Percentiles rank a stretch among this genome's conserved stretches.
Evolutionary conservation across 2,797 vertebrate genomes (phyloP).

Genomic region (Crenichthys baileyi): DNA sequence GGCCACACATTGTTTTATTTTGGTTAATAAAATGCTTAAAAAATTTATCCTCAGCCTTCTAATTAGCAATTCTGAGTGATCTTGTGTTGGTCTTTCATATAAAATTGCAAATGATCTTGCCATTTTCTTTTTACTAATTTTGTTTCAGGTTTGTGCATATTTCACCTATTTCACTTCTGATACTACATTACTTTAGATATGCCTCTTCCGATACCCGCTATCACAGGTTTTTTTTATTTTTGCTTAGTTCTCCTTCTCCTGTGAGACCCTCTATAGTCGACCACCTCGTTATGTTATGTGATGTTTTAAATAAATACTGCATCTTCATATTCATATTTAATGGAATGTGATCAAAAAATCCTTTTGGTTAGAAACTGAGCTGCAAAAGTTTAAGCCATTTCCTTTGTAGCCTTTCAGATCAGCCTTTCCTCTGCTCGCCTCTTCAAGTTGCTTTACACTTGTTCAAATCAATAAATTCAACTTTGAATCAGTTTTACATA

Average conservation of each 20-base stretch:
- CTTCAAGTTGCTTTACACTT: conserved; percentile 4
- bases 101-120: not conserved
- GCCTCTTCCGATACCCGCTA: not conserved
- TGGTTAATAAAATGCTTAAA: not conserved
- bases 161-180: conserved; percentile 12
- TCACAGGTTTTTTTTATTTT: conserved; percentile 10
- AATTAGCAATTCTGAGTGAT: not conserved
- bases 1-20: not conserved
- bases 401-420: conserved; percentile 8
- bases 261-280: not conserved
- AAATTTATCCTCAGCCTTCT: not conserved
- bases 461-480: conserved; percentile 2
- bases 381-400: not conserved
- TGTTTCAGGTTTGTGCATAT: conserved; percentile 12
- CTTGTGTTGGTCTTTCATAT: not conserved
- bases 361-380: not conserved
- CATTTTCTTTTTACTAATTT: conserved; percentile 23
- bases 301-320: not conserved
- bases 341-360: not conserved
- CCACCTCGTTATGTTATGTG: not conserved
- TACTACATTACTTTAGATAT: conserved; percentile 4
- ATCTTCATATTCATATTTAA: not conserved
- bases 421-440: not conserved
- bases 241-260: conserved; percentile 11
- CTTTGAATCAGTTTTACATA: conserved; percentile 13